Percentiles rank a stretch among this genome's conserved stretches.
Conservation (phyloP, 2,888 invertebrate species). For the Ptychoptera contaminata region DNA sequence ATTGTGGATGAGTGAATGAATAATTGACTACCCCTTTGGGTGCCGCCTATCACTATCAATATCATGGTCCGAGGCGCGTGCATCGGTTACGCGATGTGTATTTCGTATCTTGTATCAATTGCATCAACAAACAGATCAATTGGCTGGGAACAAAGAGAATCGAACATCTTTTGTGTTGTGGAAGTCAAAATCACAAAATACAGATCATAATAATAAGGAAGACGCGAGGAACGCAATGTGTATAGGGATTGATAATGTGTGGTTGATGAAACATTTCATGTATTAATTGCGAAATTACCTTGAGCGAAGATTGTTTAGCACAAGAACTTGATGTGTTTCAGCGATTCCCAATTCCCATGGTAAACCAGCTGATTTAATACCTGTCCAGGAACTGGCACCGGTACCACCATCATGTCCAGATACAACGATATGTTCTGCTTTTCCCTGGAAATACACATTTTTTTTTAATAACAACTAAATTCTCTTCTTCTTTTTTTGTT, state of each 20-base stretch:
- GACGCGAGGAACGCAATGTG: constrained; percentile 4
- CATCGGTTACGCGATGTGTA: no score
- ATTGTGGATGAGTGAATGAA: no score
- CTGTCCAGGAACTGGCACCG: constrained; percentile 98
- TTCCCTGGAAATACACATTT: constrained; percentile 48
- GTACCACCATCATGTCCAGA: constrained; percentile 99
- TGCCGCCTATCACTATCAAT: no score
- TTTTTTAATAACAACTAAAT: background rate
- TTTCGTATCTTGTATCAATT: no score
- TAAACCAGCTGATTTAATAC: constrained; percentile 93
- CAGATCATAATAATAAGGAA: no score
- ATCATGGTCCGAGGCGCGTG: no score
- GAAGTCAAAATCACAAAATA: no score
- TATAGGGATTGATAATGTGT: no score
- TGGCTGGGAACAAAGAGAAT: no score
- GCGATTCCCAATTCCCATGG: constrained; percentile 98
- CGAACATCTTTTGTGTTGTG: no score
- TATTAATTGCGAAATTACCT: constrained; percentile 23
- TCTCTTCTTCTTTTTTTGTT: background rate
- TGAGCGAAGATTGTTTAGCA: constrained; percentile 81
- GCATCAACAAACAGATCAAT: no score
- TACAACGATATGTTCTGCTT: constrained; percentile 96
- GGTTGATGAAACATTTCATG: background rate
- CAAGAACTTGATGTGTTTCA: constrained; percentile 95
- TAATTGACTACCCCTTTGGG: no score